Percentiles rank a stretch among this genome's conserved stretches.
Conservation (phyloP, 2,888 invertebrate genomes). For the Temnothorax unifasciatus region DNA sequence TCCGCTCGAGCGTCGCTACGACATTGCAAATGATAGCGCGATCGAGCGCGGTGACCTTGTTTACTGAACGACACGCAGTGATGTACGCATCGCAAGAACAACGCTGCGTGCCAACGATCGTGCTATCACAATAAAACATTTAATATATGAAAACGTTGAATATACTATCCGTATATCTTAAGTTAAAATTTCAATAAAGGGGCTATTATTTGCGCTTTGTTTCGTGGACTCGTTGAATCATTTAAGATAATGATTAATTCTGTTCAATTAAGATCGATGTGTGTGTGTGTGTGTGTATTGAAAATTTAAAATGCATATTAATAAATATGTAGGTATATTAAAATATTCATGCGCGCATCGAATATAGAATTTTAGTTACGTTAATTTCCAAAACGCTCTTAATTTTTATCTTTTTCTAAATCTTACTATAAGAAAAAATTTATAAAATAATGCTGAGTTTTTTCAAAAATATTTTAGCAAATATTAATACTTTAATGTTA, state of each 20-base stretch:
- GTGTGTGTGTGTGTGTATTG: not conserved
- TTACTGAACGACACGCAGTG: not conserved
- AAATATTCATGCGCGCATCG: not conserved
- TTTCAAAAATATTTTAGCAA: too few species aligned
- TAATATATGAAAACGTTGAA: not conserved
- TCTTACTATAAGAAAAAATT: too few species aligned
- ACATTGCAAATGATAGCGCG: not conserved
- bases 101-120: not conserved
- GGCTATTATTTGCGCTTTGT: not conserved
- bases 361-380: not conserved
- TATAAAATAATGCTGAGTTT: too few species aligned
- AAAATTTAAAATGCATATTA: not conserved
- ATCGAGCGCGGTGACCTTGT: conserved; percentile 13
- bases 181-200: not conserved
- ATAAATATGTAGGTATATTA: not conserved
- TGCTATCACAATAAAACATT: not conserved
- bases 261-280: not conserved
- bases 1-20: not conserved
- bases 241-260: not conserved
- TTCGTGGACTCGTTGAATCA: not conserved
- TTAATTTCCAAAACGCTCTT: not conserved
- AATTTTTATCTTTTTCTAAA: too few species aligned
- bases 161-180: not conserved
- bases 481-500: too few species aligned
- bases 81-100: not conserved